Evolutionary conservation across 2,888 invertebrate species (phyloP), one percentile per base, ranked within the genome.

Genomic region (Caenorhabditis macrosperma): DNA sequence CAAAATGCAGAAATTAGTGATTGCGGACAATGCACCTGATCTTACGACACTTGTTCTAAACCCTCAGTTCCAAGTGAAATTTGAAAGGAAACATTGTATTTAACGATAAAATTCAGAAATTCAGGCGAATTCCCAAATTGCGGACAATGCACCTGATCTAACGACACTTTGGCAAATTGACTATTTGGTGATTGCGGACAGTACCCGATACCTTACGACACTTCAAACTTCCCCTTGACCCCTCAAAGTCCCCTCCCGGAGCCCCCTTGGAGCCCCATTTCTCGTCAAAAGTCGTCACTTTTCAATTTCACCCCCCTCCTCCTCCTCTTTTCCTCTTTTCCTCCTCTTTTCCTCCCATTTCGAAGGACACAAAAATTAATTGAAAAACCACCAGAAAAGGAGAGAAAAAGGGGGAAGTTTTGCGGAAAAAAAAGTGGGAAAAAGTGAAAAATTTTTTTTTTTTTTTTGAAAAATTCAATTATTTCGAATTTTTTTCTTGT

Each of bases 211-310:
- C 38, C 15, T 38, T 38, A 38, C 38, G 38, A 38, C 38, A 38
- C 38, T 12, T 33, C 10, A 33, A 61, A 48, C 35, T 46, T 20
- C 55, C 46, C 55, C 33, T 57, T 44, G 46, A 41, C 33, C 35
- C 46, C 17, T 26, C 38, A 38, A 33, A 5, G 10, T 33, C 10
- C 10, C 33, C 10, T 33, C 33, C 33, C 33, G 10, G 33, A 33
- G 33, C 10, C 33, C 33, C 10, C 6, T 7, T 33, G 33, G 5
- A 5, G 38, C 15, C 12, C 50, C 33, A 44, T 26, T 28, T 22
- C 22, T 30, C 28, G 2, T 3, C 20, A 55, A 55, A 55, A 52
- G 41, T 67, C 66, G 66, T 55, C 66, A 64, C 61, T 38, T 64
- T 64, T 52, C 26, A 50, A 52, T 64, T 64, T 64, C 33, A 26